Base-by-base conservation (phyloP, 2,797 vertebrate species). In the Todus mexicanus region DNA sequence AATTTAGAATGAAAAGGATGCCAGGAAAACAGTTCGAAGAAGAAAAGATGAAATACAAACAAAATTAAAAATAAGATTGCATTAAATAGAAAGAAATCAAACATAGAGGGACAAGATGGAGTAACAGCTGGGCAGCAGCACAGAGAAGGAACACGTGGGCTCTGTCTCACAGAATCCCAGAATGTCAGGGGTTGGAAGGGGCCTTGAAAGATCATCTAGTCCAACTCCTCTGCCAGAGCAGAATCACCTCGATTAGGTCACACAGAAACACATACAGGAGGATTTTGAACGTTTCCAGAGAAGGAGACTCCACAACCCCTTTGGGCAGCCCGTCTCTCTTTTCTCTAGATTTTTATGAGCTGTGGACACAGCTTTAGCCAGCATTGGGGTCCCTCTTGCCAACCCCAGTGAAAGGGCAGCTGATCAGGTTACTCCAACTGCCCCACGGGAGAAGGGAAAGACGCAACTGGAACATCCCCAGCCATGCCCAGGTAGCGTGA, bases 81-180 rank as follows among this genome's bases (percentile, higher is more conserved):
- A 10, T 50, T 27, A 43, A 50, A 31, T 11, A 38, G 25, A 26
- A 53, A 48, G 17, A 43, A 85, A 50, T 4, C 11, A 60, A 70
- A 25, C 12, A 33, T 5, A 25, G 7, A 54, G 48, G 47, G 43
- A 23, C 22, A 42, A 26, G 16, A 19, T 0, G 0, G 11, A 18
- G 11, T 15, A 25, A 66, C 14, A 20, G 40, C 2, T n/a, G 54
- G 63, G 33, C 42, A 79, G 53, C 27, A 66, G 78, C 27, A 27
- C 48, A 12, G 38, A 40, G 31, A 35, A 72, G 13, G 38, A 27
- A 13, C 21, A 15, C 21, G 6, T n/a, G n/a, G n/a, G n/a, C n/a
- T n/a, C n/a, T n/a, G n/a, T n/a, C n/a, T n/a, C n/a, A n/a, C n/a
- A n/a, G n/a, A n/a, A n/a, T n/a, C n/a, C n/a, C n/a, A n/a, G n/a